Evolutionary conservation across 2,113 vertebrate genomes (phyloP), one percentile per base, ranked within the genome.

Genomic region (Channa maculata): DNA sequence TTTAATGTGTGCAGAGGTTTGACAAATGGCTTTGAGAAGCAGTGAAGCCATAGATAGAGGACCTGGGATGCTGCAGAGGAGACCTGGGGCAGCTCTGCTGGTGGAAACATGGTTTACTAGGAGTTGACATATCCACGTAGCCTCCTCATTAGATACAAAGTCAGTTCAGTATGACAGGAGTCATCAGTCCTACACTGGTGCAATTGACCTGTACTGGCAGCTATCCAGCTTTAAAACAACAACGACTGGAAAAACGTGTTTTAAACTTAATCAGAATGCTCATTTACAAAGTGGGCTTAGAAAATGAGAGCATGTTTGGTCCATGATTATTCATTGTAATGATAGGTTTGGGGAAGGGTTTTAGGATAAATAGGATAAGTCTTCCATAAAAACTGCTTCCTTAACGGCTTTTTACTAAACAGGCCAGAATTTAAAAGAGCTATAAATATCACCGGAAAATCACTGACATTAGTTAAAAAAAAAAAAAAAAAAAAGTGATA

Each of bases 21-120:
- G 92, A 91, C 86, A 88, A 94, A 94, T 86, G 86, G 81, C 67
- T 80, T 55, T 65, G n/a, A 80, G 79, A 88, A 61, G 66, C 76
- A 65, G 45, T 54, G 71, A 71, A 62, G 85, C 50, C 10, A 50
- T 6, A 82, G 84, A 89, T 65, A 60, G 72, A 84, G 54, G 43
- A 79, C 58, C 58, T 33, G 52, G 52, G 68, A 78, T 73, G 65
- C 38, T 78, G 79, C 63, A 58, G 53, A 81, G 75, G 74, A 59
- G 80, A 72, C 72, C 64, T 66, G 85, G 61, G 80, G 74, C 85
- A 38, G 58, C 62, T 77, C 63, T 58, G 63, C 84, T 64, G 52
- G 7, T 72, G 73, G 80, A 89, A 82, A 92, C 46, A 43, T 67
- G 65, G 82, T 90, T 91, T 90, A 80, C 83, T 88, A 74, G 84